A percentile compares a stretch with the other conserved stretches of the same genome.
Evolutionary conservation across 2,888 invertebrate genomes (phyloP).

Genomic region (Mycalesis mineus): DNA sequence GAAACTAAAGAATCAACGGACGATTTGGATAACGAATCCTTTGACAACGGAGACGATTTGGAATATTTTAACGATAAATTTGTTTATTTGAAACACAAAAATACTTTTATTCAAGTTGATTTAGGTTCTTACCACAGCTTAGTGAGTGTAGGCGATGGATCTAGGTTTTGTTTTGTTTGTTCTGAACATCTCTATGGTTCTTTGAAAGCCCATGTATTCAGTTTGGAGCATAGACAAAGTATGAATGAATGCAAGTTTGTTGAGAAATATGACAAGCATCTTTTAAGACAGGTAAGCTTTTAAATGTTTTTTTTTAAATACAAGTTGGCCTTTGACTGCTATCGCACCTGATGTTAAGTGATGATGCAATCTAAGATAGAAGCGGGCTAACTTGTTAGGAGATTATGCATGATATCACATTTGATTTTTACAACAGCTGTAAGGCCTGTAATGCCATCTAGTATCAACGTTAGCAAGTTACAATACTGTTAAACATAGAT

Average conservation of each 20-base stretch:
- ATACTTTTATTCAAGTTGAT: conserved; percentile 29
- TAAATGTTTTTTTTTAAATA: too few species aligned
- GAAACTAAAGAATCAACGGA: neutral
- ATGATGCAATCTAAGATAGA: too few species aligned
- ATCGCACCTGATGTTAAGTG: too few species aligned
- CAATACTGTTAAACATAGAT: too few species aligned
- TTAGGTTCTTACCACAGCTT: conserved; percentile 30
- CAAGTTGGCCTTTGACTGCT: too few species aligned
- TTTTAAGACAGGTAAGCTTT: conserved; percentile 43
- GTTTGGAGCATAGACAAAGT: conserved; percentile 31
- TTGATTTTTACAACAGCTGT: too few species aligned
- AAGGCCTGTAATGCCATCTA: too few species aligned
- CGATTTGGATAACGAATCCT: neutral
- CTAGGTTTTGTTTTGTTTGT: conserved; percentile 33
- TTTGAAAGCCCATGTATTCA: conserved; percentile 26
- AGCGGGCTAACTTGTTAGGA: too few species aligned
- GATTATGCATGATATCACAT: too few species aligned
- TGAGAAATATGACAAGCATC: conserved; percentile 35
- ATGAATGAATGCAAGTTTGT: conserved; percentile 35
- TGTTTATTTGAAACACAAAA: conserved; percentile 35
- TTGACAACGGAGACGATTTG: neutral
- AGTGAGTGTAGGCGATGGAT: conserved; percentile 31
- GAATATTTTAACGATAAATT: conserved; percentile 27
- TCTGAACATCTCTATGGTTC: neutral
- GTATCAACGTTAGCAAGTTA: too few species aligned